Percentiles rank a stretch among this genome's conserved stretches.
Conservation (phyloP, 1,140 invertebrate species). For the Hetaerina americana region DNA sequence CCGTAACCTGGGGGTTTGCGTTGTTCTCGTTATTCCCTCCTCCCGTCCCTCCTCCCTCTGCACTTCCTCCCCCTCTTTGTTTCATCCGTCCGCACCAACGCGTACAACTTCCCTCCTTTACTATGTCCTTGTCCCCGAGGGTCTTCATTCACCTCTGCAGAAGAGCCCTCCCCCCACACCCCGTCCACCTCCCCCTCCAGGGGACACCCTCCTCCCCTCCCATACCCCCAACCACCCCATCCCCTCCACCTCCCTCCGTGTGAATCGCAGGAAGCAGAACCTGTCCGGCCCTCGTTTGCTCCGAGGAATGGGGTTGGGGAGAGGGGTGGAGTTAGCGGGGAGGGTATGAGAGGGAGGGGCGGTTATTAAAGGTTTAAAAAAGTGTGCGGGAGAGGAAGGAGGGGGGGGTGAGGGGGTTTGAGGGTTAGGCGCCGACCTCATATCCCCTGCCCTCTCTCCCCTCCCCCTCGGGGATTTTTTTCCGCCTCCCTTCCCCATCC, state of each 20-base stretch:
- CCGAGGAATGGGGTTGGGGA: background rate
- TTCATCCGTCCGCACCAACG: too few relatives aligned
- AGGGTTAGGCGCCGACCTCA: too few relatives aligned
- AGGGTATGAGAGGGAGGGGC: background rate
- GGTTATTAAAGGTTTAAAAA: too few relatives aligned
- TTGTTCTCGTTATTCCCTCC: background rate
- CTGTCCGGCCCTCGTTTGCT: background rate
- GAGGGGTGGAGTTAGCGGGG: background rate
- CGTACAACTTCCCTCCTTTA: background rate
- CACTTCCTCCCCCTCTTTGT: background rate
- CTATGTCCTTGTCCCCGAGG: background rate
- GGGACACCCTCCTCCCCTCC: background rate
- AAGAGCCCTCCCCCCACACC: too few relatives aligned
- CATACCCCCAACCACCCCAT: background rate
- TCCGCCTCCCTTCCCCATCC: too few relatives aligned
- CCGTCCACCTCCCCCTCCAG: too few relatives aligned
- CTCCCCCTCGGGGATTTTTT: too few relatives aligned
- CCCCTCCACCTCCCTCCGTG: background rate
- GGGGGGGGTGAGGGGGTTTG: too few relatives aligned
- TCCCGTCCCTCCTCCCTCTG: background rate
- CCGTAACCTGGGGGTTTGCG: too few relatives aligned
- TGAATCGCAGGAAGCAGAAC: background rate
- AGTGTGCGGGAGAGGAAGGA: too few relatives aligned
- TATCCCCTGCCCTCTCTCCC: too few relatives aligned
- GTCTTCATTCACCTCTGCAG: too few relatives aligned